Percentiles rank a stretch among this genome's conserved stretches.
phyloP scores from a whole-genome alignment of 2,888 invertebrate species.

The Tetrapedia diversipes region DNA sequence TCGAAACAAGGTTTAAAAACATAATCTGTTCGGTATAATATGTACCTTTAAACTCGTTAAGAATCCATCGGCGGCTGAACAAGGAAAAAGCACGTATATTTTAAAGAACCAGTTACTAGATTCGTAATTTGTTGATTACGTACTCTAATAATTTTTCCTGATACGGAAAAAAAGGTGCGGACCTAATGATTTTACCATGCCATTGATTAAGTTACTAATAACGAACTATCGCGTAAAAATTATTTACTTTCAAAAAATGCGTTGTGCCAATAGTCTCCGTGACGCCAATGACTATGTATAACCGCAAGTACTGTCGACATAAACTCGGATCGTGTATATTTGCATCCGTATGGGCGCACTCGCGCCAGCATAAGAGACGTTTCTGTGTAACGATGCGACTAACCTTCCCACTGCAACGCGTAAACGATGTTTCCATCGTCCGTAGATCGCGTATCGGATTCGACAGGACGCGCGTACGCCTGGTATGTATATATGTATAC shows the following conservation, averaged over 20 bases:
- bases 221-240: not conserved
- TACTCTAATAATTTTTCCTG: no score
- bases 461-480: conserved; percentile 4
- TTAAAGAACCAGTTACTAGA: not conserved
- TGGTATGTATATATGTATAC: no score
- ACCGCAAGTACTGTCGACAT: conserved; percentile 10
- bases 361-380: conserved; percentile 19
- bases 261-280: not conserved
- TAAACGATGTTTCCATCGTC: conserved; percentile 63
- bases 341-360: conserved; percentile 35
- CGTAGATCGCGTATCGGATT: conserved; percentile 58
- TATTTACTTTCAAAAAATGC: not conserved
- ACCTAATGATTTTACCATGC: no score
- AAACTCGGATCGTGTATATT: conserved; percentile 48
- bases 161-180: no score
- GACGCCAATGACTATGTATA: conserved; percentile 30
- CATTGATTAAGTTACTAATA: not conserved
- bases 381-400: conserved; percentile 29
- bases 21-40: no score
- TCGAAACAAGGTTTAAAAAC: no score
- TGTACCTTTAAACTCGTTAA: not conserved
- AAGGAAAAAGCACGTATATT: not conserved
- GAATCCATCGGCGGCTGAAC: not conserved
- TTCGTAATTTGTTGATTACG: not conserved
- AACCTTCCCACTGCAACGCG: conserved; percentile 41